Conservation (phyloP, 30 jellyfish, hydroid and myxozoan genomes). For the Aurelia sp. region DNA sequence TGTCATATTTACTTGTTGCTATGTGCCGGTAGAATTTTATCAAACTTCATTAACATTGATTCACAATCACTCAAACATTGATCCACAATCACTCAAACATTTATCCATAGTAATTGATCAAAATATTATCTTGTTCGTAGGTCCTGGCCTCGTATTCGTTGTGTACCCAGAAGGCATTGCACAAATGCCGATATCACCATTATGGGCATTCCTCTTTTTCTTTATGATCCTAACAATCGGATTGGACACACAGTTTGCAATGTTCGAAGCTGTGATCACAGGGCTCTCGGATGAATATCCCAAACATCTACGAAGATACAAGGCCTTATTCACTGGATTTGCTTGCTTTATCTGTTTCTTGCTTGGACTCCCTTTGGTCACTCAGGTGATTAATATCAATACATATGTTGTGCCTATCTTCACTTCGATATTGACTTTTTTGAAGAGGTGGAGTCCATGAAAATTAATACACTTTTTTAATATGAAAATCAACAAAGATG, state of each 20-base stretch:
- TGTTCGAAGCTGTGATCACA: constrained; percentile 96
- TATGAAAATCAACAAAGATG: neutral
- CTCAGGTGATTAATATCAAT: constrained; percentile 68
- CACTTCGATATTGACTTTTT: neutral
- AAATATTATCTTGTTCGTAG: constrained; percentile 21
- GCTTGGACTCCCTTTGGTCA: constrained; percentile 94
- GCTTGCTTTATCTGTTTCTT: constrained; percentile 78
- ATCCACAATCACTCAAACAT: too few species aligned
- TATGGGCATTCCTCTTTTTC: constrained; percentile 94
- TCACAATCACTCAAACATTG: too few species aligned
- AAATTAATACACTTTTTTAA: neutral
- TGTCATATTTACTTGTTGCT: too few species aligned
- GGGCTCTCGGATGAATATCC: constrained; percentile 97
- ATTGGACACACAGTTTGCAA: constrained; percentile 96
- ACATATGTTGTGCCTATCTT: neutral
- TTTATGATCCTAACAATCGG: constrained; percentile 94
- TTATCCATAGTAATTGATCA: too few species aligned
- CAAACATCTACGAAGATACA: constrained; percentile 59
- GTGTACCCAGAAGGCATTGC: constrained; percentile 99
- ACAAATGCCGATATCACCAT: constrained; percentile 94
- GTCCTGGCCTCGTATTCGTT: constrained; percentile 95
- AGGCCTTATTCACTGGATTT: constrained; percentile 69
- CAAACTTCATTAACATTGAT: too few species aligned
- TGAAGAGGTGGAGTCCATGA: constrained; percentile 1
- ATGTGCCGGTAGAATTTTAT: too few species aligned